Conservation (phyloP, 2,888 invertebrate species). For the Zelleria hepariella region DNA sequence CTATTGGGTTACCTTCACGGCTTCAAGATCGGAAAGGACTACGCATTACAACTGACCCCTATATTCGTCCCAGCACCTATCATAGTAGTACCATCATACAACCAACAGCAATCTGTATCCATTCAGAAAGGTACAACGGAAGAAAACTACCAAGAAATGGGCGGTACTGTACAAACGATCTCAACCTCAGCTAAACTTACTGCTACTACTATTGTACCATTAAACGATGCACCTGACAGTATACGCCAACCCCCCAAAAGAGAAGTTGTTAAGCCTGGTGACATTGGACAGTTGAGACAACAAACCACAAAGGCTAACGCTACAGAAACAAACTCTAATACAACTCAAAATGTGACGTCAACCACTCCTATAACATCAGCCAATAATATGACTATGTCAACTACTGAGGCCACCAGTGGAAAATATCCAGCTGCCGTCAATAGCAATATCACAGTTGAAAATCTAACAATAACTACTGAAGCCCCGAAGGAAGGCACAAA, state of each 20-base stretch:
- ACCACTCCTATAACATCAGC: not conserved
- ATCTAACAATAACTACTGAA: slow-evolving; percentile 2
- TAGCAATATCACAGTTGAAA: not conserved
- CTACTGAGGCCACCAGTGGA: slow-evolving; percentile 13
- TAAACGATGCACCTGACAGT: slow-evolving; percentile 1
- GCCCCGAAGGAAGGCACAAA: not conserved
- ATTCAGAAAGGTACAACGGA: slow-evolving; percentile 20
- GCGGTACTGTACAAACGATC: slow-evolving; percentile 17
- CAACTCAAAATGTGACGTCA: not conserved
- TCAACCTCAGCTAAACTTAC: slow-evolving; percentile 15
- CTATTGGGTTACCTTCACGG: slow-evolving; percentile 27
- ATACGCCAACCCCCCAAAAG: not conserved
- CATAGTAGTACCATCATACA: slow-evolving; percentile 25
- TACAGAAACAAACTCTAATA: not conserved
- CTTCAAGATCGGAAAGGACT: slow-evolving; percentile 26
- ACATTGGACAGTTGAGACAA: not conserved
- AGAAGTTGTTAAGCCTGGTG: not conserved
- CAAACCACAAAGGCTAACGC: not conserved
- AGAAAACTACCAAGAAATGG: slow-evolving; percentile 24
- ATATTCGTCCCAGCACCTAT: slow-evolving; percentile 26
- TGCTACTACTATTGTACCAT: slow-evolving; percentile 7
- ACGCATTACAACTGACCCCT: slow-evolving; percentile 21
- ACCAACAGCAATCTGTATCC: slow-evolving; percentile 28
- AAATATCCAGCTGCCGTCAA: slow-evolving; percentile 30
- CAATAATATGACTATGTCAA: not conserved